Conservation (phyloP, 2,888 invertebrate species). For the Tholera decimalis region DNA sequence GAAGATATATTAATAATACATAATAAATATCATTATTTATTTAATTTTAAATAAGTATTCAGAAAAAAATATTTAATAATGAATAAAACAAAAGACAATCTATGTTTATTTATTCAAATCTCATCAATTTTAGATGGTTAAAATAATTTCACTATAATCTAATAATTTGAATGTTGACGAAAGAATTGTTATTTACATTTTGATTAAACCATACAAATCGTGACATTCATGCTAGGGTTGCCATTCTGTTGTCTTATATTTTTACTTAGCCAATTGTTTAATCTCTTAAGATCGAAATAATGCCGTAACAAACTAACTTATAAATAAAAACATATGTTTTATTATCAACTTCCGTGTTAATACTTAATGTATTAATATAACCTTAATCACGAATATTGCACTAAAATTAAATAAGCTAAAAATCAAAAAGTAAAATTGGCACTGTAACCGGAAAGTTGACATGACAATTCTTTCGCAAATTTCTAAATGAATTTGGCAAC, state of each 20-base stretch:
- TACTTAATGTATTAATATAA: constrained; percentile 1
- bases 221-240: constrained; percentile 43
- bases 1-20: too few species aligned
- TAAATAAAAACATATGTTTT: constrained; percentile 5
- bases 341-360: constrained; percentile 8
- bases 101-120: constrained; percentile 53
- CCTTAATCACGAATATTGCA: neutral
- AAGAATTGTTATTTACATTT: constrained; percentile 59
- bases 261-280: neutral
- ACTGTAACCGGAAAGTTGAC: neutral
- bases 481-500: constrained; percentile 19
- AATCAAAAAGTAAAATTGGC: neutral
- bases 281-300: neutral
- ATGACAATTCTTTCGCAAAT: constrained; percentile 12
- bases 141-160: constrained; percentile 45
- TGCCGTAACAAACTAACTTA: neutral
- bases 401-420: neutral
- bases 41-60: neutral
- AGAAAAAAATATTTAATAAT: constrained; percentile 1
- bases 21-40: neutral
- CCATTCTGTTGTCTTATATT: constrained; percentile 23
- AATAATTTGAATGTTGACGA: constrained; percentile 35
- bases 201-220: constrained; percentile 34
- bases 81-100: constrained; percentile 50
- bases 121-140: constrained; percentile 37